Percentiles rank a stretch among this genome's conserved stretches.
These are phyloP conservation scores for Vidua chalybeata DNA, from an alignment of 2,113 vertebrate genomes.

Conservation along the genomic window DNA sequence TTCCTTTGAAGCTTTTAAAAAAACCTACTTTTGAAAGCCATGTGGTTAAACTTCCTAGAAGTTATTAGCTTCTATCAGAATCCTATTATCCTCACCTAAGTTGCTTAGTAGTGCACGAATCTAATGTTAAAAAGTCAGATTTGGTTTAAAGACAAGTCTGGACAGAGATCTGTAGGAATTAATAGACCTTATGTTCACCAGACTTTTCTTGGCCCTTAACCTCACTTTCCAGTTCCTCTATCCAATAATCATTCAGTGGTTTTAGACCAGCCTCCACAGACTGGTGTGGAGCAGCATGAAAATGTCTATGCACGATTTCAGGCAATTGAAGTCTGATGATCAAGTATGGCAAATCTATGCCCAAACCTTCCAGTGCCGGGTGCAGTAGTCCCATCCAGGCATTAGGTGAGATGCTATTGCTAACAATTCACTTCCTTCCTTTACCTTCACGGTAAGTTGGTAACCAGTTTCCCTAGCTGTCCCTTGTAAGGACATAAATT, in stretches of 20 bases:
- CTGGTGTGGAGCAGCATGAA: background rate
- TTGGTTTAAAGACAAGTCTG: background rate
- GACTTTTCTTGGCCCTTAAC: background rate
- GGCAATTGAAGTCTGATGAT: background rate
- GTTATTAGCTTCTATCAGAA: background rate
- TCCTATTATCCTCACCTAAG: background rate
- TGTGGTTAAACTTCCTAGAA: background rate
- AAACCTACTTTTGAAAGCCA: background rate
- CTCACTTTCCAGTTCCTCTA: background rate
- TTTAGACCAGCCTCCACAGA: background rate
- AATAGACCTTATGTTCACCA: background rate
- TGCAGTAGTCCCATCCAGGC: background rate
- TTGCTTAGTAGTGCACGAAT: background rate
- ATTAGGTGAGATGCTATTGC: background rate
- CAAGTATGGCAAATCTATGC: background rate
- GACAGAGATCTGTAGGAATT: background rate
- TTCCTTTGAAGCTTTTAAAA: background rate
- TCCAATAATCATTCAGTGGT: background rate
- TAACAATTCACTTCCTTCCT: background rate
- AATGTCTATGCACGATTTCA: fast-evolving
- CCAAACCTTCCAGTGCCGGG: background rate
- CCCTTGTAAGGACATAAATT: background rate
- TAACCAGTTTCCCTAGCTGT: background rate
- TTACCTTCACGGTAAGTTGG: background rate
- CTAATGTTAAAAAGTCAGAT: background rate